Evolutionary conservation across 2,888 invertebrate species (phyloP), one percentile per base, ranked within the genome.

Genomic region (Gortyna flavago): DNA sequence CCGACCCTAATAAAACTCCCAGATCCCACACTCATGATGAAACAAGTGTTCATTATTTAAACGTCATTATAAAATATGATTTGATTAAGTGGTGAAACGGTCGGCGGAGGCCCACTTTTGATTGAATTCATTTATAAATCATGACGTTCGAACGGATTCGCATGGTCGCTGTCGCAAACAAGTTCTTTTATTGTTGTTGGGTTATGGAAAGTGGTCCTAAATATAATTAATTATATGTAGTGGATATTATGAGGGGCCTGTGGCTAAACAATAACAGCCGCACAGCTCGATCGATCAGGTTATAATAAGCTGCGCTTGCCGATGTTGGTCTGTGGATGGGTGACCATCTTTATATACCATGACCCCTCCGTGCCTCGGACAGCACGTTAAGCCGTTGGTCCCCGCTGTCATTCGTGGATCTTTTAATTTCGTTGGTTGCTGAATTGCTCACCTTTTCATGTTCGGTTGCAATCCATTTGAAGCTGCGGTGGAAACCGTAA

Each of bases 71-170:
- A 73, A 85, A 82, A 80, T 73, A 72, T 67, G 73, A 66, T 79
- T 82, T 87, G 85, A 85, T 87, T 83, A 78, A 85, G 80, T 85
- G 85, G 66, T 83, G 88, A 79, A 86, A 87, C 74, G 65, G 65
- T 29, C 57, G 51, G 59, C 66, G 59, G 59, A 48, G 41, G 59
- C 85, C 77, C 70, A 83, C 80, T 85, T 86, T 68, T 78, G 85
- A 86, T 86, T 83, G 76, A 79, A 83, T 83, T 87, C 71, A 69
- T 85, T 78, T 80, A 75, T 79, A 73, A 80, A 85, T 80, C 70
- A 85, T 87, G 85, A 59, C 67, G 75, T 61, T 54, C 35, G 75
- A 51, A 61, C 67, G 41, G 32, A 69, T 61, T 62, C 71, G 32
- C 38, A 29, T 69, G 83, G 69, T 66, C 54, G 66, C 57, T 41